Percentiles rank a stretch among this genome's conserved stretches.
These are phyloP conservation scores for Nematostella vectensis DNA, from an alignment of 92 coral and sea anemone species.

Conservation along the genomic window DNA sequence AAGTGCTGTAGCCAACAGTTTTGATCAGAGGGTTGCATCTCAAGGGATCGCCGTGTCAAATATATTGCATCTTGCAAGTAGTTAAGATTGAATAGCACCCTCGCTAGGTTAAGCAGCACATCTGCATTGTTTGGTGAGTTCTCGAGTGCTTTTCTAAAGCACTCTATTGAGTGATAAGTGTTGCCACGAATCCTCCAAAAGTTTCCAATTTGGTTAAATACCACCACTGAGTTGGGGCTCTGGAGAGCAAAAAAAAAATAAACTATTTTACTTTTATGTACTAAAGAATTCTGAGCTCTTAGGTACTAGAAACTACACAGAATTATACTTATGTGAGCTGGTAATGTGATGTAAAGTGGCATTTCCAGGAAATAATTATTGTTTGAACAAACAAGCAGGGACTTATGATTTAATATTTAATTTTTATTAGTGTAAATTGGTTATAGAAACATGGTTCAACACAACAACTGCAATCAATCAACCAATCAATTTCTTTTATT, in stretches of 20 bases:
- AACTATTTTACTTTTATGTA: background rate
- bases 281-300: background rate
- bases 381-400: too few species aligned
- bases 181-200: slow-evolving; percentile 95
- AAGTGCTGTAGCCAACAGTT: slow-evolving; percentile 99
- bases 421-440: too few species aligned
- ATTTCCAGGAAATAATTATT: too few species aligned
- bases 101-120: slow-evolving; percentile 88
- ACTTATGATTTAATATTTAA: too few species aligned
- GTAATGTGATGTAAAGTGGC: background rate
- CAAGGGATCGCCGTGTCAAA: slow-evolving; percentile 81
- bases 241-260: slow-evolving; percentile 23
- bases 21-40: slow-evolving; percentile 91
- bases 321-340: background rate
- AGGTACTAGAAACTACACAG: too few species aligned
- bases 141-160: slow-evolving; percentile 85
- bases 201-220: slow-evolving; percentile 93
- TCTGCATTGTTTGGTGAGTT: slow-evolving; percentile 94
- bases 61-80: slow-evolving; percentile 84
- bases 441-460: too few species aligned
- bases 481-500: too few species aligned
- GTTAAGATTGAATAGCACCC: slow-evolving; percentile 81
- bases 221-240: slow-evolving; percentile 94
- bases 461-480: too few species aligned
- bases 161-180: slow-evolving; percentile 93